Evolutionary conservation across 2,888 invertebrate genomes (phyloP), one percentile per base, ranked within the genome.

Genomic region (Kryphioiulus occultus): DNA sequence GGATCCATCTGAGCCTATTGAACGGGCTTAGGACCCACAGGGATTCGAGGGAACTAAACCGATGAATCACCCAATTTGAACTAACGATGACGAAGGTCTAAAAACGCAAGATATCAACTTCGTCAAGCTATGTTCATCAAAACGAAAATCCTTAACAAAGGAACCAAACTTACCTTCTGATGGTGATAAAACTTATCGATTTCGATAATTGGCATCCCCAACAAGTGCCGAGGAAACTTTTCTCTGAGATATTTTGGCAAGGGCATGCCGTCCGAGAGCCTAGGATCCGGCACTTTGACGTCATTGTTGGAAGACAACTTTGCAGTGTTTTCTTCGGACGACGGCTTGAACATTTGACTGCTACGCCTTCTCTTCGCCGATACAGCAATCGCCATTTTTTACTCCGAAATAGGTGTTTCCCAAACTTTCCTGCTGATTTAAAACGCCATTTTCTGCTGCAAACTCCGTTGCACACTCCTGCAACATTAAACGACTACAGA

Each of bases 61-160:
- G 86, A 17, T 47, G 53, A 53, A 86, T 86, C 32, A 86, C 53
- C 86, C 86, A 86, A 47, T 86, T 44, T n/a, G 47, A 32, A 12
- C 86, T 47, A 26, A 86, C 86, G 47, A 86, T 53, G 53, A 86
- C 86, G 30, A 86, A 86, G 26, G 86, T 86, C 86, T 86, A 0
- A 4, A 47, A 86, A 86, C 3, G 12, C 12, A n/a, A 19, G 19
- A n/a, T 59, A n/a, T n/a, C n/a, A 59, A 5, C 53, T 1, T 47
- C 17, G 47, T 47, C n/a, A 59, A 59, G 53, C 53, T 4, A 0
- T n/a, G 5, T n/a, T 9, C 39, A 9, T 5, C 39, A 39, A 39
- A 39, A 39, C 39, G n/a, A n/a, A n/a, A 3, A 3, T 39, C 39
- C 39, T 3, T 15, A 15, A 15, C 47, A 47, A 10, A 82, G 30